These are phyloP conservation scores for Syngnathus rostellatus DNA, from an alignment of 2,797 vertebrate species.

Conservation along the genomic window DNA sequence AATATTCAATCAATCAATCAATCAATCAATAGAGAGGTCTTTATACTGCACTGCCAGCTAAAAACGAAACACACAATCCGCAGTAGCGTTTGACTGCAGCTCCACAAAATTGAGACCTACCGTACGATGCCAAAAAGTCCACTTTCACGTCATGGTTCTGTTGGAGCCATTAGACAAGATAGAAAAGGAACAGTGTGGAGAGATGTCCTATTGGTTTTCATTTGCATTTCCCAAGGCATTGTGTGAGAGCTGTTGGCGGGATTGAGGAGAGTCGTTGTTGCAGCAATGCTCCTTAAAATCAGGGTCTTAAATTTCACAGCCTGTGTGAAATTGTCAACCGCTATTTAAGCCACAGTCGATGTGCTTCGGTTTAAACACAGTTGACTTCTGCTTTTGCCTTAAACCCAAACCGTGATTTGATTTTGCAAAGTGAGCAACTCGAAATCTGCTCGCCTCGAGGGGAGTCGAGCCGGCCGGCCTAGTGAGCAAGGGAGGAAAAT, in stretches of 20 bases:
- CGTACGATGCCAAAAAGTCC: slow-evolving; percentile 1
- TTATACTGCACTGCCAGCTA: slow-evolving; percentile 48
- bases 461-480: not conserved
- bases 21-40: slow-evolving; percentile 58
- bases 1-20: no score
- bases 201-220: not conserved
- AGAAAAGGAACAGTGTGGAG: not conserved
- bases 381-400: slow-evolving; percentile 25
- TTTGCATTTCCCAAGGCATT: not conserved
- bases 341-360: slow-evolving; percentile 38
- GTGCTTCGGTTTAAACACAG: slow-evolving; percentile 28
- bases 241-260: slow-evolving; percentile 5
- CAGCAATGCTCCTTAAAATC: slow-evolving; percentile 38
- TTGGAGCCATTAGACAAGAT: not conserved
- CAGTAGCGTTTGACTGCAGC: slow-evolving; percentile 16
- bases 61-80: slow-evolving; percentile 55
- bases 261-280: slow-evolving; percentile 45
- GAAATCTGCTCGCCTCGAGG: slow-evolving; percentile 5
- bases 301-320: slow-evolving; percentile 30
- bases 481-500: not conserved
- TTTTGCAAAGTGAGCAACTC: slow-evolving; percentile 17
- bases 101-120: not conserved
- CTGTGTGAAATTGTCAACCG: slow-evolving; percentile 6
- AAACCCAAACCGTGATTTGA: slow-evolving; percentile 29
- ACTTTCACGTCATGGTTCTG: not conserved